Evolutionary conservation across 2,797 vertebrate genomes (phyloP).

Genomic region (Holocentrus rufus): DNA sequence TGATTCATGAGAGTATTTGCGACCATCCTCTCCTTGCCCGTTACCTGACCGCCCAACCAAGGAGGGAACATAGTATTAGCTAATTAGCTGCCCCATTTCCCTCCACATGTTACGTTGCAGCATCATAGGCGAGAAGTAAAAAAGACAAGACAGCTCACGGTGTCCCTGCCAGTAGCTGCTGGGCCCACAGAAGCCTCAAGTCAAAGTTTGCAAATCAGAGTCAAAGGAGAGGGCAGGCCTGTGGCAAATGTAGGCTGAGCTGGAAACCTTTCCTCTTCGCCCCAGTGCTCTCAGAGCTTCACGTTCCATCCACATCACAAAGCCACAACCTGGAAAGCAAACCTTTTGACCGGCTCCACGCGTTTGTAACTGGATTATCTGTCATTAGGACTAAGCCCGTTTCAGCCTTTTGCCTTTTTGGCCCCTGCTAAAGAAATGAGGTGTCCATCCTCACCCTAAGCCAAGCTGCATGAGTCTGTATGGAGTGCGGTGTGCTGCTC

Average conservation of each 20-base stretch:
- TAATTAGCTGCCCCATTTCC: slow-evolving; percentile 48
- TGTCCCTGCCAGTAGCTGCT: slow-evolving; percentile 28
- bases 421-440: slow-evolving; percentile 66
- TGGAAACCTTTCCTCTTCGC: slow-evolving; percentile 69
- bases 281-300: slow-evolving; percentile 66
- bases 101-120: slow-evolving; percentile 38
- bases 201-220: slow-evolving; percentile 66
- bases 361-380: slow-evolving; percentile 82
- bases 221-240: slow-evolving; percentile 62
- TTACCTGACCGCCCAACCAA: slow-evolving; percentile 29
- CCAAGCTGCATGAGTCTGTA: slow-evolving; percentile 59
- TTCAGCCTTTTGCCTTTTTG: slow-evolving; percentile 58
- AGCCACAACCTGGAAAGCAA: slow-evolving; percentile 80
- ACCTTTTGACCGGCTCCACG: slow-evolving; percentile 74
- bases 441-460: slow-evolving; percentile 58
- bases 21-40: slow-evolving; percentile 14
- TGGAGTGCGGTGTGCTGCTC: slow-evolving; percentile 60
- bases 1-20: slow-evolving; percentile 9
- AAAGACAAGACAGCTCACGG: slow-evolving; percentile 46
- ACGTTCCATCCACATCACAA: slow-evolving; percentile 79
- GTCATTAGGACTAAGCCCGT: slow-evolving; percentile 75
- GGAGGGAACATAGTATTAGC: slow-evolving; percentile 40
- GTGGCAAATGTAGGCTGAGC: slow-evolving; percentile 61
- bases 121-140: slow-evolving; percentile 39
- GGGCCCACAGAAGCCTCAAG: slow-evolving; percentile 60